Conservation (phyloP, 2,113 vertebrate species). For the Forbesichthys agassizii region DNA sequence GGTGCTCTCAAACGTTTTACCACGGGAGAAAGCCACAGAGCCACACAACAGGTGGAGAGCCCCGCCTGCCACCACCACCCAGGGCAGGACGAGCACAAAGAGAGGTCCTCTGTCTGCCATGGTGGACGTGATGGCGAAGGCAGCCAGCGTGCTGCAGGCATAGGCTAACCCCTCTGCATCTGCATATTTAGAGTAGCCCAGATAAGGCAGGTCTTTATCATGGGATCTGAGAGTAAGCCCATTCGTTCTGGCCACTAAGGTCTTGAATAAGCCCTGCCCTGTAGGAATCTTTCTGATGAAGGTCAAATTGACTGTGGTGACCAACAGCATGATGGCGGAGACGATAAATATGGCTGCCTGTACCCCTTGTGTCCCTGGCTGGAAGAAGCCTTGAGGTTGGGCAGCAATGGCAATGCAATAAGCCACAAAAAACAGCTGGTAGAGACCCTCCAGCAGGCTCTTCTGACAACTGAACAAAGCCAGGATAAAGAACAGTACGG, state of each 20-base stretch:
- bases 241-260: slow-evolving; percentile 59
- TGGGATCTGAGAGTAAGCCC: slow-evolving; percentile 71
- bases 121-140: slow-evolving; percentile 79
- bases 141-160: slow-evolving; percentile 80
- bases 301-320: slow-evolving; percentile 73
- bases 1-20: slow-evolving; percentile 88
- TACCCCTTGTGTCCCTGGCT: slow-evolving; percentile 80
- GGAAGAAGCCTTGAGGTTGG: slow-evolving; percentile 76
- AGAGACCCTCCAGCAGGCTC: slow-evolving; percentile 77
- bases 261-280: slow-evolving; percentile 65
- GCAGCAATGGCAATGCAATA: slow-evolving; percentile 82
- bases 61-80: slow-evolving; percentile 85
- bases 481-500: slow-evolving; percentile 79
- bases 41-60: slow-evolving; percentile 78
- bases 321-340: slow-evolving; percentile 73
- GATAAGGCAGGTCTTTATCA: slow-evolving; percentile 72
- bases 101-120: slow-evolving; percentile 67
- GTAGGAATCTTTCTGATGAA: slow-evolving; percentile 64
- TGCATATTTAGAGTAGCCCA: slow-evolving; percentile 86
- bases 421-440: slow-evolving; percentile 78
- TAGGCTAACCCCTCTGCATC: slow-evolving; percentile 83
- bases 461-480: slow-evolving; percentile 77
- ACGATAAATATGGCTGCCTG: slow-evolving; percentile 79
- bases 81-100: slow-evolving; percentile 78
- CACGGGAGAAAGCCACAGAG: slow-evolving; percentile 82